Conservation (phyloP, 2,888 invertebrate species). For the Oscheius sp. region DNA sequence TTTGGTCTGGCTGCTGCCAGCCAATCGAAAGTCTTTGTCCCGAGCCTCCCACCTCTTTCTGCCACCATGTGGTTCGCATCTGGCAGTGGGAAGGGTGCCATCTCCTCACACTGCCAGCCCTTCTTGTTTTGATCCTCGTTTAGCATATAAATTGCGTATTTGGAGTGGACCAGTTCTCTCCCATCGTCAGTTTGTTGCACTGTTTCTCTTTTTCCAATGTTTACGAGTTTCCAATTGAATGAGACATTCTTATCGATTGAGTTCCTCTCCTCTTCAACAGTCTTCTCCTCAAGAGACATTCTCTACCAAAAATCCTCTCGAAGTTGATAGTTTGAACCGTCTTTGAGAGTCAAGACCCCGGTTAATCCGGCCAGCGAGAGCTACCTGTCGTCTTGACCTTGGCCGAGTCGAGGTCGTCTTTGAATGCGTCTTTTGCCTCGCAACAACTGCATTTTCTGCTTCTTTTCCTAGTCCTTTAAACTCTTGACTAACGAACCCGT, state of each 20-base stretch:
- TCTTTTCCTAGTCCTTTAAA: constrained; percentile 5
- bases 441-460: not conserved
- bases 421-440: constrained; percentile 1
- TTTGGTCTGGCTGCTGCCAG: constrained; percentile 14
- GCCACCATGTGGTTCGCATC: constrained; percentile 5
- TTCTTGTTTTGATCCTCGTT: not conserved
- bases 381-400: constrained; percentile 36
- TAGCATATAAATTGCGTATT: not conserved
- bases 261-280: not conserved
- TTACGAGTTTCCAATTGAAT: not conserved
- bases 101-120: not conserved
- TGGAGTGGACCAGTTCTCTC: not conserved
- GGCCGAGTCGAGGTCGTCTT: constrained; percentile 15
- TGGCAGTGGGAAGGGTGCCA: constrained; percentile 3
- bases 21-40: constrained; percentile 33
- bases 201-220: constrained; percentile 10
- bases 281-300: not conserved
- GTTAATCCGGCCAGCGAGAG: constrained; percentile 6
- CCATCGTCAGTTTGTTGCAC: not conserved
- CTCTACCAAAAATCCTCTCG: too few relatives aligned
- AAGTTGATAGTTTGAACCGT: too few relatives aligned
- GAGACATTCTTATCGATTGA: not conserved
- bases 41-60: not conserved
- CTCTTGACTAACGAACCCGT: not conserved
- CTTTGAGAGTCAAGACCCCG: not conserved